Evolutionary conservation across 2,797 vertebrate genomes (phyloP).

Genomic region (Gila robusta): DNA sequence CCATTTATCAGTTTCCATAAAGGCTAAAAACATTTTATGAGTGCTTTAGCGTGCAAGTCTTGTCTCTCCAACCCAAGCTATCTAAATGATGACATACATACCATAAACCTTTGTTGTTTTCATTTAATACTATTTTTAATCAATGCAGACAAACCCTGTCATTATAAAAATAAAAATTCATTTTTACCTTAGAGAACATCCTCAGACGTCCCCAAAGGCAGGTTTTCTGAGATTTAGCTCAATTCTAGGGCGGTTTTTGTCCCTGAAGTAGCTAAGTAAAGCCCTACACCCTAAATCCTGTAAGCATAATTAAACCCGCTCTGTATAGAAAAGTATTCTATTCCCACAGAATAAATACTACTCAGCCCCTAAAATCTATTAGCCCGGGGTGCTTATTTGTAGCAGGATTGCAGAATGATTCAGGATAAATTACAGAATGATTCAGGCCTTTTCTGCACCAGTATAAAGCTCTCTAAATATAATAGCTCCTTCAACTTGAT

Average conservation of each 20-base stretch:
- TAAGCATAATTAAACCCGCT: conserved; percentile 15
- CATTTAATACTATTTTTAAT: background rate
- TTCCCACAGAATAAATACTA: conserved; percentile 10
- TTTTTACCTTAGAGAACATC: background rate
- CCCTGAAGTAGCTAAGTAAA: conserved; percentile 1
- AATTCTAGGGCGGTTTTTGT: background rate
- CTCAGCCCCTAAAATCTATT: background rate
- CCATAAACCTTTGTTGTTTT: background rate
- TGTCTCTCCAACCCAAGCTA: background rate
- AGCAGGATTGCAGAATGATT: background rate
- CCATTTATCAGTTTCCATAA: background rate
- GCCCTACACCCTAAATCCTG: conserved; percentile 17
- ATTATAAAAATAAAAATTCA: background rate
- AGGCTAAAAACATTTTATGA: conserved; percentile 18
- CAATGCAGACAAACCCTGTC: background rate
- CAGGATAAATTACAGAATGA: conserved; percentile 16
- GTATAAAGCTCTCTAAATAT: conserved; percentile 25
- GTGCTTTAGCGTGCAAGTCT: background rate
- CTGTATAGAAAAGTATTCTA: conserved; percentile 1
- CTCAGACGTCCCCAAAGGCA: background rate
- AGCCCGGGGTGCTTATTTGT: conserved; percentile 4
- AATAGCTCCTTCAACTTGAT: conserved; percentile 24
- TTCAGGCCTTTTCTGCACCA: conserved; percentile 10
- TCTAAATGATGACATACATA: background rate
- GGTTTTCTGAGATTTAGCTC: background rate